These are phyloP conservation scores for Gobius niger DNA, from an alignment of 2,113 vertebrate species.

Conservation along the genomic window DNA sequence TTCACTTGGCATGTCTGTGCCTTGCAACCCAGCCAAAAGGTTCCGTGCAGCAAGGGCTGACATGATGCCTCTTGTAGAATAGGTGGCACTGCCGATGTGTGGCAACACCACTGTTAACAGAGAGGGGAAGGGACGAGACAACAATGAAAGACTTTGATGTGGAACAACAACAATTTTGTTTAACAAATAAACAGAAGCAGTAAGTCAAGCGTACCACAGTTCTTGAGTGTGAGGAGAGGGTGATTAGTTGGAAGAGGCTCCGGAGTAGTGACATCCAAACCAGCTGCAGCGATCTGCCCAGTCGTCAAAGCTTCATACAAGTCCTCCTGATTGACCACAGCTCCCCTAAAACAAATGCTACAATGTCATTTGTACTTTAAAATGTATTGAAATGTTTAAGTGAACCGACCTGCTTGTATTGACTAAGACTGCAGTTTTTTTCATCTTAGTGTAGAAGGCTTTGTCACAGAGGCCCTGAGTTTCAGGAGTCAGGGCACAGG, in stretches of 20 bases:
- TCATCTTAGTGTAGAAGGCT: conserved; percentile 74
- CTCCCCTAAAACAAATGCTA: conserved; percentile 53
- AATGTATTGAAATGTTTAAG: background rate
- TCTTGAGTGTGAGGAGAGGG: conserved; percentile 75
- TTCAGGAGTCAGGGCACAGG: conserved; percentile 65
- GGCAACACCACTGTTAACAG: conserved; percentile 72
- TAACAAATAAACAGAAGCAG: background rate
- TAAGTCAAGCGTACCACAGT: conserved; percentile 63
- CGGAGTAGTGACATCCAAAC: conserved; percentile 71
- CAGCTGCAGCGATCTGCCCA: conserved; percentile 72
- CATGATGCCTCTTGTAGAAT: conserved; percentile 80
- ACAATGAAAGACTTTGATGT: background rate
- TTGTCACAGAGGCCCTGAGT: conserved; percentile 66
- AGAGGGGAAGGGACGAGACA: background rate
- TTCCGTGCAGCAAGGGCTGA: conserved; percentile 73
- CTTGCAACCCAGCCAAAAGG: conserved; percentile 73
- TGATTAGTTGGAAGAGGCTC: conserved; percentile 74
- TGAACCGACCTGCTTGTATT: conserved; percentile 70
- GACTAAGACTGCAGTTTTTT: conserved; percentile 57
- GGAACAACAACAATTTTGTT: background rate
- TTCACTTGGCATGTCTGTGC: conserved; percentile 75
- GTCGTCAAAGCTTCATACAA: conserved; percentile 68
- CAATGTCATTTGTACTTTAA: background rate
- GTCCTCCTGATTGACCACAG: conserved; percentile 75
- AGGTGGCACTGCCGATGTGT: conserved; percentile 76